Evolutionary conservation across 1,140 invertebrate species (phyloP), one percentile per base, ranked within the genome.

Genomic region (Nixonia krombeini): DNA sequence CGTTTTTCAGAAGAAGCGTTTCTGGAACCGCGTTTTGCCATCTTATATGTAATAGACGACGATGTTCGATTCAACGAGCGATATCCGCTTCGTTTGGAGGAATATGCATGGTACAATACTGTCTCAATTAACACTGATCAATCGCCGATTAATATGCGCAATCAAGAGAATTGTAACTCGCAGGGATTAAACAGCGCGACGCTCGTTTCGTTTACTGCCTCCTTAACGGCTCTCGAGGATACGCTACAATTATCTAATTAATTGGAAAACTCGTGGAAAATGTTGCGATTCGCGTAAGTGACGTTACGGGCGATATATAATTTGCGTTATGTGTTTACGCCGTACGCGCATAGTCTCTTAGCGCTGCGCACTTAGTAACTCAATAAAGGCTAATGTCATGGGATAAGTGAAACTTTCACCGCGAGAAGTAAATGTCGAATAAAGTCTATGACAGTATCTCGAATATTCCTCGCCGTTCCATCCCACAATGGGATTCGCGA

Each of bases 321-420:
- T 45, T 45, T 45, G 42, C n/a, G 26, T 45, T 45, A 45, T 28
- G 7, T 15, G 10, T 42, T n/a, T n/a, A 42, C 40, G 25, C 25
- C 25, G 25, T 25, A 15, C 17, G 29, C 42, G 25, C 42, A 26
- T 23, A 45, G 31, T 33, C 23, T 45, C 8, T 7, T 10, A 17
- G 17, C 17, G n/a, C 10, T 29, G n/a, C 10, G 42, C 16, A 29
- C 23, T 29, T 45, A 15, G 42, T 29, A 29, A 29, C 42, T 29
- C 10, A 45, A 45, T 45, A 45, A 45, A 45, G 42, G 42, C 42
- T 45, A 45, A 45, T 45, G 42, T 45, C 42, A 45, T 45, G 42
- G 42, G 26, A 45, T 45, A 29, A 45, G 42, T 45, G 26, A 45
- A 25, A 45, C 42, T 45, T 45, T 45, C 42, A 45, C 42, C 42